Base-by-base conservation (phyloP, 2,113 vertebrate species). In the Dipodomys merriami region DNA sequence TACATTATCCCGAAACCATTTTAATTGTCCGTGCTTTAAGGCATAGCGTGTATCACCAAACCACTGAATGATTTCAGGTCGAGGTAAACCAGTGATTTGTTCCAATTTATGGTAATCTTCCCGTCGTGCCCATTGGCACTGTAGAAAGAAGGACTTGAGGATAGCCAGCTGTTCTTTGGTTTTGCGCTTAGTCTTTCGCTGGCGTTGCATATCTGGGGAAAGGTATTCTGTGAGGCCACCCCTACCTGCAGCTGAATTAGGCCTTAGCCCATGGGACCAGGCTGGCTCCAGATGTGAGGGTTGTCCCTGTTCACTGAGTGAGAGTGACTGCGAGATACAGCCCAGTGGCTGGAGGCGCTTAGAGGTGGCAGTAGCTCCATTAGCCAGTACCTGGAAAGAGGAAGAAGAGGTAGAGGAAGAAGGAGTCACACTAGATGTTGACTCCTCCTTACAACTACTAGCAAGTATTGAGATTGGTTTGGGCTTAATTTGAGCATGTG, bases 21-120 rank as follows among this genome's bases (percentile, higher is more conserved):
- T 98, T 82, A 99, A 97, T 72, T 99, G 99, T 30, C 99, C 99
- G 8, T 99, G 99, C 96, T 99, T 99, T 74, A 99, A 98, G 4
- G 99, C 99, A 68, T 99, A 99, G 7, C 99, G 98, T 0, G 99
- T 99, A 94, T 99, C 99, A 49, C 99, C 99, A 96, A 99, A 99
- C 99, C 99, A 99, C 94, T 99, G 99, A 95, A 99, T 99, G 29
- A 99, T 98, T 84, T 99, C 99, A 35, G 99, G 97, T 8, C 99
- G 98, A 4, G 99, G 99, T 92, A 99, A 98, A 85, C 98, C 98
- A 15, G 99, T 99, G 27, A 98, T 97, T 96, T 98, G 98, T 64
- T 99, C 98, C 83, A 99, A 97, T 91, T 98, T 97, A 39, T 98
- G 98, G 97, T 99, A 99, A 90, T 99, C 98, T 90, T 99, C 98